phyloP scores from a whole-genome alignment of 64 coral and sea anemone species.

The Stylophora pistillata region DNA sequence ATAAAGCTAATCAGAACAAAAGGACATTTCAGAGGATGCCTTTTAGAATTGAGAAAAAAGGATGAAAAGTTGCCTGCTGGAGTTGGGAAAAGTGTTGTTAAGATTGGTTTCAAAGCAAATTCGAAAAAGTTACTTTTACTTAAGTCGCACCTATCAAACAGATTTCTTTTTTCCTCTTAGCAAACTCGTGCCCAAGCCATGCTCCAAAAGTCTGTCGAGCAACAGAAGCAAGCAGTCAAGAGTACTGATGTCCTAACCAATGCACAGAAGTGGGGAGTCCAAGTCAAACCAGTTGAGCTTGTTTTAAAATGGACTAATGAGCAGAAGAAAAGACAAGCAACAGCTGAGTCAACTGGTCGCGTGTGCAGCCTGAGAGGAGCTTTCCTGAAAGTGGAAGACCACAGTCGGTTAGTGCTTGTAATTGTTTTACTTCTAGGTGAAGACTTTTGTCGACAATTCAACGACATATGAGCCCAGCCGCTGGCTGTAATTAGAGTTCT shows the following conservation, averaged over 20 bases:
- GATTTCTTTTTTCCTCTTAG: not conserved
- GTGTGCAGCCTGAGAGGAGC: slow-evolving; percentile 56
- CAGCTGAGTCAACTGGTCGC: not conserved
- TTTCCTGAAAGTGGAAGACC: slow-evolving; percentile 77
- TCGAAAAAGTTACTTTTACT: too few relatives aligned
- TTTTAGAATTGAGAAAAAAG: too few relatives aligned
- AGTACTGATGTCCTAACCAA: slow-evolving; percentile 41
- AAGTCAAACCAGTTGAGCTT: slow-evolving; percentile 56
- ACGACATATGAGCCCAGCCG: too few relatives aligned
- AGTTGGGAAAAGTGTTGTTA: too few relatives aligned
- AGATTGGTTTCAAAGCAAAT: too few relatives aligned
- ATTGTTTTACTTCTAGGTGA: too few relatives aligned
- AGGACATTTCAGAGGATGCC: too few relatives aligned
- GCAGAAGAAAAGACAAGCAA: not conserved
- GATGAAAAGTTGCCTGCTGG: too few relatives aligned
- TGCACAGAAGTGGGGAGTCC: slow-evolving; percentile 43
- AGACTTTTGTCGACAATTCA: too few relatives aligned
- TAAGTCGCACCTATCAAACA: not conserved
- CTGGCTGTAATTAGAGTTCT: too few relatives aligned
- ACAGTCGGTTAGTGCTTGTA: slow-evolving; percentile 49
- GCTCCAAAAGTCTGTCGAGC: slow-evolving; percentile 25
- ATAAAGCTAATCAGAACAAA: too few relatives aligned
- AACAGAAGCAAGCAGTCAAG: not conserved
- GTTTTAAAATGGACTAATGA: slow-evolving; percentile 48
- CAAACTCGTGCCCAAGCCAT: slow-evolving; percentile 52